phyloP scores from a whole-genome alignment of 2,888 invertebrate species.

The Anthoptus insignis region DNA sequence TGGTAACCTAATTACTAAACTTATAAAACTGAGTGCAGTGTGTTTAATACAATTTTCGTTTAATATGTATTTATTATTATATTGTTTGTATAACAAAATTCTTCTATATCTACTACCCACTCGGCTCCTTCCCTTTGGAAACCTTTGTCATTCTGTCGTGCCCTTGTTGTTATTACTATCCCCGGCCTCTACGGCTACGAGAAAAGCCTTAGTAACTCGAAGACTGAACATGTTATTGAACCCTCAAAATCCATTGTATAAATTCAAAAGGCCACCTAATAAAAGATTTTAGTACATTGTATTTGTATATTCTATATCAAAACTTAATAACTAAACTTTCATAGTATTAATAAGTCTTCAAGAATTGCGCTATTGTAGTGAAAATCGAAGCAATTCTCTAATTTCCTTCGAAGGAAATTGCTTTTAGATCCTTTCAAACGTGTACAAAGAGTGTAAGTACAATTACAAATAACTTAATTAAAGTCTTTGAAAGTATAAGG shows the following conservation, averaged over 20 bases:
- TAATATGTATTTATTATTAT: no score
- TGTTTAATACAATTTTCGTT: no score
- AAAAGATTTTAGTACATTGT: not conserved
- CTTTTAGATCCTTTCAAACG: slow-evolving; percentile 40
- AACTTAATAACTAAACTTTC: slow-evolving; percentile 37
- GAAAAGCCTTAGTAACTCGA: no score
- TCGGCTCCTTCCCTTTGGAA: no score
- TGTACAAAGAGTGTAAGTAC: slow-evolving; percentile 25
- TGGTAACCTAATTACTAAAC: no score
- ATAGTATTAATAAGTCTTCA: slow-evolving; percentile 54
- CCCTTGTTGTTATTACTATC: no score
- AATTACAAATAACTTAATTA: slow-evolving; percentile 29
- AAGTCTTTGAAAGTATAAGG: slow-evolving; percentile 6
- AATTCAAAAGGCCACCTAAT: not conserved
- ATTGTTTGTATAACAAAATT: no score
- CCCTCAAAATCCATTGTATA: not conserved
- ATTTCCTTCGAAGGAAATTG: slow-evolving; percentile 77
- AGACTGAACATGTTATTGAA: not conserved
- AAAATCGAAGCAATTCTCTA: slow-evolving; percentile 62
- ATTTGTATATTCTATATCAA: slow-evolving; percentile 1
- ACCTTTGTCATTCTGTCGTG: no score
- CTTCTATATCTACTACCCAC: no score
- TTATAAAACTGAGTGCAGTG: no score
- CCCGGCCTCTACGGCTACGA: no score
- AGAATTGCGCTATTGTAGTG: slow-evolving; percentile 60